Evolutionary conservation across 2,888 invertebrate species (phyloP).

Genomic region (Oscheius onirici): DNA sequence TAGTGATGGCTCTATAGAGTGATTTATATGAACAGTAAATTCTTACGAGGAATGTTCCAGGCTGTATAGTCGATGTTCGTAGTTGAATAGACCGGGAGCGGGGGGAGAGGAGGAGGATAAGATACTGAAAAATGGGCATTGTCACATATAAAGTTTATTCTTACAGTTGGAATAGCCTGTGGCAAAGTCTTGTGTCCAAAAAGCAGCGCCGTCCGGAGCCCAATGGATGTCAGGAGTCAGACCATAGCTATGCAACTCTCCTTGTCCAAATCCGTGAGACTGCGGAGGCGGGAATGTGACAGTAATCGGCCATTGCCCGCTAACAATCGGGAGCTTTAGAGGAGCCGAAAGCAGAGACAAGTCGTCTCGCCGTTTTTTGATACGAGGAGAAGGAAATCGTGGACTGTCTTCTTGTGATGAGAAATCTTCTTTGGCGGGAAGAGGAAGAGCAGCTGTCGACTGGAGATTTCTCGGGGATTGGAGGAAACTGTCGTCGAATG

Average conservation of each 20-base stretch:
- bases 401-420: slow-evolving; percentile 2
- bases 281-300: background rate
- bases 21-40: background rate
- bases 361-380: slow-evolving; percentile 26
- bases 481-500: slow-evolving; percentile 70
- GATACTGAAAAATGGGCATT: slow-evolving; percentile 5
- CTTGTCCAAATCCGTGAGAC: too few species aligned
- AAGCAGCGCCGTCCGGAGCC: slow-evolving; percentile 8
- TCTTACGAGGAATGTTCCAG: slow-evolving; percentile 20
- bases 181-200: slow-evolving; percentile 10
- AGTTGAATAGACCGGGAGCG: slow-evolving; percentile 12
- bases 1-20: slow-evolving; percentile 8
- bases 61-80: slow-evolving; percentile 20
- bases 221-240: slow-evolving; percentile 11
- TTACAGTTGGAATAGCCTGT: slow-evolving; percentile 12
- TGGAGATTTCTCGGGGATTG: slow-evolving; percentile 66
- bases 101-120: slow-evolving; percentile 19
- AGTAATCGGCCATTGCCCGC: slow-evolving; percentile 23
- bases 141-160: too few species aligned
- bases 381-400: slow-evolving; percentile 12
- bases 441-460: slow-evolving; percentile 54
- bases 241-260: background rate
- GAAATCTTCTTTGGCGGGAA: slow-evolving; percentile 36
- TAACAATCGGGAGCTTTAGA: slow-evolving; percentile 7
- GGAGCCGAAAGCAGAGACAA: slow-evolving; percentile 21